Evolutionary conservation across 2,888 invertebrate species (phyloP).

Genomic region (Oscheius sp.): DNA sequence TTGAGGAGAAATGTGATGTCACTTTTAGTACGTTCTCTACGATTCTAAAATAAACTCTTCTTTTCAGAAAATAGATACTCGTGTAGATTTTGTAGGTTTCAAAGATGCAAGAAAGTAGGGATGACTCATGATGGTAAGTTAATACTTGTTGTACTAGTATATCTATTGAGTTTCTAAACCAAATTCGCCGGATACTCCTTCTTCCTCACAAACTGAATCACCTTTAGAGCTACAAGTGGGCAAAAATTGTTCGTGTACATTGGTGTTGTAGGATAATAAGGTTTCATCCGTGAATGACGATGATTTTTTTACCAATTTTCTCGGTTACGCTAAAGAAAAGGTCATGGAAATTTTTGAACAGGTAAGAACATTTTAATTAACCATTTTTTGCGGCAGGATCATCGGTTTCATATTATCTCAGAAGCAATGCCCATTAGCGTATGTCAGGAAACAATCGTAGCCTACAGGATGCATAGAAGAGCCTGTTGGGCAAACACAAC

Average conservation of each 20-base stretch:
- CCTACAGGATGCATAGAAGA: slow-evolving; percentile 43
- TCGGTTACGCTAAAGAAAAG: slow-evolving; percentile 12
- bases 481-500: slow-evolving; percentile 38
- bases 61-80: slow-evolving; percentile 47
- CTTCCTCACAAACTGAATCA: slow-evolving; percentile 6
- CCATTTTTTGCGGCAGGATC: neutral
- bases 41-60: neutral
- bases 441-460: slow-evolving; percentile 48
- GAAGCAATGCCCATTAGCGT: slow-evolving; percentile 21
- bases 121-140: slow-evolving; percentile 46
- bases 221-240: too few species aligned
- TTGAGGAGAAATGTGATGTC: slow-evolving; percentile 48
- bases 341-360: slow-evolving; percentile 7
- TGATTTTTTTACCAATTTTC: slow-evolving; percentile 13
- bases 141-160: neutral
- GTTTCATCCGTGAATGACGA: slow-evolving; percentile 3
- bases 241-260: too few species aligned
- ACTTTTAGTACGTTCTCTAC: slow-evolving; percentile 44
- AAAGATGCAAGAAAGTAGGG: slow-evolving; percentile 45
- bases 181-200: slow-evolving; percentile 8
- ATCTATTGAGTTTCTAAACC: neutral
- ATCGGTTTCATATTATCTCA: slow-evolving; percentile 13
- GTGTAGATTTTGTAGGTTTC: slow-evolving; percentile 47
- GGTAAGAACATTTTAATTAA: neutral
- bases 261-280: too few species aligned